Evolutionary conservation across 2,113 vertebrate genomes (phyloP).

Genomic region (Istiophorus platypterus): DNA sequence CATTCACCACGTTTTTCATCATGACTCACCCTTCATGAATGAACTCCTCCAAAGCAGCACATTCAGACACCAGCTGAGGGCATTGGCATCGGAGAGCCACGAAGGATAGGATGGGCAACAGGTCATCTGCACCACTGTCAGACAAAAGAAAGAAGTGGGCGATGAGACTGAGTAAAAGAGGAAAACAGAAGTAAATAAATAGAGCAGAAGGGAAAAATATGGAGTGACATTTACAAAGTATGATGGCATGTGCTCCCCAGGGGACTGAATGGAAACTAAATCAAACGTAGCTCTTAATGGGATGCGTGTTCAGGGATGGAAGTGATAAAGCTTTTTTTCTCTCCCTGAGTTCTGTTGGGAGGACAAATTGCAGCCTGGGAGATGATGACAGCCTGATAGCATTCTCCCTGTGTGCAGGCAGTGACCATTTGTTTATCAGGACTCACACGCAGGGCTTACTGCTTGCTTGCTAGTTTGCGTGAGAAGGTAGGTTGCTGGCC

Average conservation of each 20-base stretch:
- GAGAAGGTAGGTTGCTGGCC: constrained; percentile 66
- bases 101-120: constrained; percentile 94
- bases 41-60: constrained; percentile 94
- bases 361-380: constrained; percentile 64
- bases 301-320: constrained; percentile 50
- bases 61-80: constrained; percentile 94
- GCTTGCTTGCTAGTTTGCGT: constrained; percentile 62
- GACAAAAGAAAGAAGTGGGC: not conserved
- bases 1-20: not conserved
- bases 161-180: not conserved
- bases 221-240: constrained; percentile 37
- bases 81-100: constrained; percentile 90
- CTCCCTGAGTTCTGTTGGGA: constrained; percentile 52
- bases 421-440: constrained; percentile 71
- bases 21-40: constrained; percentile 93
- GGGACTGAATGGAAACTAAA: constrained; percentile 40
- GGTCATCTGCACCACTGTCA: constrained; percentile 92
- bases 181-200: constrained; percentile 18
- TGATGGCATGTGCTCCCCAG: constrained; percentile 14
- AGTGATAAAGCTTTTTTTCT: constrained; percentile 49
- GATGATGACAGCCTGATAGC: constrained; percentile 70
- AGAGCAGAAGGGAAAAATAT: not conserved
- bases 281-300: constrained; percentile 42
- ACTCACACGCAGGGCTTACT: constrained; percentile 71
- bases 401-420: constrained; percentile 67